phyloP scores from a whole-genome alignment of 1,140 invertebrate species.

The Helicoverpa armigera region DNA sequence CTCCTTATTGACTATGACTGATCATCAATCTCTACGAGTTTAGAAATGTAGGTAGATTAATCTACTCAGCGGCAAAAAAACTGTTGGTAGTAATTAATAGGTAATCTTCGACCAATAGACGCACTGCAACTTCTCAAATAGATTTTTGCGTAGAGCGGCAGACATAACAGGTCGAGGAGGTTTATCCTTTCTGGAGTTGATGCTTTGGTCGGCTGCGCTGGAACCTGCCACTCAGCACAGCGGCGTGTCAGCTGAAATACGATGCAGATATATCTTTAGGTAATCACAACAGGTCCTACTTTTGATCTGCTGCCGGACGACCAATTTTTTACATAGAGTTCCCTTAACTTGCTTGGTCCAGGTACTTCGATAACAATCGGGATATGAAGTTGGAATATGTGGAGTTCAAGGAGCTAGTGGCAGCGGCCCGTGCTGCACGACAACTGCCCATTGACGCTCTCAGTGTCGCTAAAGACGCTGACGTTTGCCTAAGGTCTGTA shows the following conservation, averaged over 20 bases:
- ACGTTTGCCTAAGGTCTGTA: conserved; percentile 65
- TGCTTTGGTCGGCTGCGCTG: conserved; percentile 77
- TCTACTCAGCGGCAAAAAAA: too few relatives aligned
- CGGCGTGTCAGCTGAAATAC: conserved; percentile 76
- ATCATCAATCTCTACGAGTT: too few relatives aligned
- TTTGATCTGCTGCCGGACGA: neutral
- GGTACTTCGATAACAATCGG: conserved; percentile 74
- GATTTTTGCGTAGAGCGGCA: conserved; percentile 69
- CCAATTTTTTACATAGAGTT: neutral
- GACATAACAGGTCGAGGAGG: conserved; percentile 79
- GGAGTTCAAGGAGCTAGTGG: conserved; percentile 75
- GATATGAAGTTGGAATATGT: conserved; percentile 70
- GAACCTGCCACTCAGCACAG: conserved; percentile 80
- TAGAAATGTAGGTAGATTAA: too few relatives aligned
- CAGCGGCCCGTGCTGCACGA: conserved; percentile 65
- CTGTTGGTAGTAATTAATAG: too few relatives aligned
- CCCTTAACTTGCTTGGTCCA: conserved; percentile 28
- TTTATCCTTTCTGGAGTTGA: conserved; percentile 80
- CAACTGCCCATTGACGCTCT: conserved; percentile 69
- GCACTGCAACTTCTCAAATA: too few relatives aligned
- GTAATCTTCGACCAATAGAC: too few relatives aligned
- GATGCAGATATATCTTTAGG: conserved; percentile 85
- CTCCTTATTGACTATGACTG: too few relatives aligned
- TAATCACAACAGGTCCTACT: conserved; percentile 30
- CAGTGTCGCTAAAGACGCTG: conserved; percentile 70